Evolutionary conservation across 2,888 invertebrate species (phyloP), one percentile per base, ranked within the genome.

Genomic region (Thera obeliscata): DNA sequence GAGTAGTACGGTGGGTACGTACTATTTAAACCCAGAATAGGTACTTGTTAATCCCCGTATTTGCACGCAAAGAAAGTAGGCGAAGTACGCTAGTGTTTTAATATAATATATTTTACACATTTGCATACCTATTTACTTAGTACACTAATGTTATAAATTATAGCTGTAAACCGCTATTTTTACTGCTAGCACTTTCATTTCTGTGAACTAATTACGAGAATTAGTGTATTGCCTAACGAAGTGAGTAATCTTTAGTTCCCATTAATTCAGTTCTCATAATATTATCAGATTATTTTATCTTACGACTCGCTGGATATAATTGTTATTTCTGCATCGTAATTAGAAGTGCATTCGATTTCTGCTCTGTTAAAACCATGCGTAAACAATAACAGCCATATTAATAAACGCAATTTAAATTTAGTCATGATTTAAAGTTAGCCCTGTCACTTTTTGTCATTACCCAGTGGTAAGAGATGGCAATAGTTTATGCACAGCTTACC

Each of bases 141-240:
- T 22, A 63, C 56, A 35, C 55, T 61, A 61, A 48, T 61, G 11
- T 48, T 22, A 61, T 61, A 48, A 57, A 61, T 64, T 57, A 59
- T 57, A 59, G 59, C 52, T 48, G 35, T 50, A 62, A 56, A 67
- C 74, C 65, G 73, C 62, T 71, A 72, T 48, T 49, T 68, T 58
- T 58, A 70, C 56, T 61, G 66, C 61, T 52, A 56, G 74, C 78
- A 80, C 83, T 83, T 83, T 83, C 84, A 78, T 84, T 84, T 83
- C 74, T 74, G 43, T 64, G 70, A 76, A 79, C 72, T 78, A 79
- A 78, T 78, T 81, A 77, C 74, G 73, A 74, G 72, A 75, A 81
- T 69, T 73, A 72, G 72, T 74, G 71, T 74, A 73, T 75, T 76
- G 66, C 74, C 66, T 58, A 61, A 61, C 54, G 22, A 58, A 54